phyloP scores from a whole-genome alignment of 2,113 vertebrate species.

The Tangachromis dhanisi region DNA sequence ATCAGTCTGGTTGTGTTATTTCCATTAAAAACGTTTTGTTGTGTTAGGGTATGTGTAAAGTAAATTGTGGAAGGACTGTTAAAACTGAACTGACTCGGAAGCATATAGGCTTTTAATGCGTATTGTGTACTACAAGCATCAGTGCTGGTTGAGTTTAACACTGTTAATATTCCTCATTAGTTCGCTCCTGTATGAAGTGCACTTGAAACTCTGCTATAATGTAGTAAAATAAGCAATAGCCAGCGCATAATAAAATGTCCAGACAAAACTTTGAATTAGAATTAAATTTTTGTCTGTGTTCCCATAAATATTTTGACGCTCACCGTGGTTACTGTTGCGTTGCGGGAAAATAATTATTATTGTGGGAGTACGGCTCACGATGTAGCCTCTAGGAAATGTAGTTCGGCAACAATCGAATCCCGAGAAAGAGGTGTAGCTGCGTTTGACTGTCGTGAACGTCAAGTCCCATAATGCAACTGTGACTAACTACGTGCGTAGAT shows the following conservation, averaged over 20 bases:
- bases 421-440: fast-evolving
- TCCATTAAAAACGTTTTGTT: neutral
- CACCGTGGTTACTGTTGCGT: constrained; percentile 27
- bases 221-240: neutral
- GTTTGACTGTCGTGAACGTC: neutral
- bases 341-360: neutral
- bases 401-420: neutral
- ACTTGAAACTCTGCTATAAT: neutral
- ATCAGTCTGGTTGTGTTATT: neutral
- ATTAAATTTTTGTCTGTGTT: neutral
- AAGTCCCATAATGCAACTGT: constrained; percentile 60
- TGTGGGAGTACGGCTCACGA: neutral
- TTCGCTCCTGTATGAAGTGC: neutral
- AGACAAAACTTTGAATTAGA: neutral
- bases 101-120: neutral
- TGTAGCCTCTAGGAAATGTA: constrained; percentile 44
- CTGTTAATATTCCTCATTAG: neutral
- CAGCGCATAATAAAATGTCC: neutral
- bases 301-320: constrained; percentile 34
- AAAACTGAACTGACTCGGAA: neutral
- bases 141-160: neutral
- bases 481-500: constrained; percentile 20
- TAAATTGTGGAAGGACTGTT: neutral
- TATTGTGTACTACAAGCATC: neutral
- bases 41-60: neutral